Percentiles rank a stretch among this genome's conserved stretches.
phyloP scores from a whole-genome alignment of 1,140 invertebrate genomes.

The Ridgeia piscesae region DNA sequence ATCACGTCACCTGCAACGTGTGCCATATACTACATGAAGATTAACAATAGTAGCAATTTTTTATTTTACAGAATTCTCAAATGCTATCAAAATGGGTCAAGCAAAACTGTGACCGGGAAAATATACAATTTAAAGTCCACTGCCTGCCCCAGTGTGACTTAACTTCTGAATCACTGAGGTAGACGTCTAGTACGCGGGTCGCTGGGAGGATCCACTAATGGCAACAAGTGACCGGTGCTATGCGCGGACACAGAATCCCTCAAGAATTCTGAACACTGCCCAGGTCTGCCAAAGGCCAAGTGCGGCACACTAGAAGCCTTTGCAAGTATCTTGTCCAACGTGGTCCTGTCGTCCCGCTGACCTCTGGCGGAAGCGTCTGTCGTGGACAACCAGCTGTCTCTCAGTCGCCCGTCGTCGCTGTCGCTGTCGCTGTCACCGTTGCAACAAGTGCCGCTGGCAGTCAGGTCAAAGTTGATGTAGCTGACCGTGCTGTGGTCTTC shows the following conservation, averaged over 20 bases:
- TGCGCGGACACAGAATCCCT: neutral
- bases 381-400: neutral
- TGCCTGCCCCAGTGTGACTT: neutral
- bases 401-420: neutral
- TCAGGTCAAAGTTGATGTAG: constrained; percentile 27
- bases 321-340: neutral
- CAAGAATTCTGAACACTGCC: neutral
- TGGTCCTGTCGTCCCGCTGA: neutral
- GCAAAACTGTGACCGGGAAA: neutral
- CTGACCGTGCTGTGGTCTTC: constrained; percentile 22
- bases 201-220: neutral
- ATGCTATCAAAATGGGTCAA: neutral
- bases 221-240: neutral
- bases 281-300: neutral
- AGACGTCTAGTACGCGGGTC: neutral
- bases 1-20: neutral
- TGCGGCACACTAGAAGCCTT: neutral
- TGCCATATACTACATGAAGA: neutral
- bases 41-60: neutral
- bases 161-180: neutral
- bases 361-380: neutral
- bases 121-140: neutral
- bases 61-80: neutral
- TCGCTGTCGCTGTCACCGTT: too few relatives aligned
- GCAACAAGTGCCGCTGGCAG: neutral